Evolutionary conservation across 2,888 invertebrate species (phyloP).

Genomic region (Meteorus colon): DNA sequence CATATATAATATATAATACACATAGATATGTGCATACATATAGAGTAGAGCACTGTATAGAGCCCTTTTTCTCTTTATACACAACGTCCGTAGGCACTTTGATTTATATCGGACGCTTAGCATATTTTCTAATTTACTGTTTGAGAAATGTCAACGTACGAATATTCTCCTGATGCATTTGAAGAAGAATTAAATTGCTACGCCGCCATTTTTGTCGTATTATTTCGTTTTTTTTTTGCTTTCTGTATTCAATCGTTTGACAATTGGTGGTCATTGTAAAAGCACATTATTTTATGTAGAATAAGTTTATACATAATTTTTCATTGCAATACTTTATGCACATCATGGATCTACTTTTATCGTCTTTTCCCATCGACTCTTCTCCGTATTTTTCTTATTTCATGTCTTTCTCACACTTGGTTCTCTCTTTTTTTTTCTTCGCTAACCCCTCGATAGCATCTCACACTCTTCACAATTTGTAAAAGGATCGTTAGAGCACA

Average conservation of each 20-base stretch:
- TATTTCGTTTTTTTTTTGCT: too few relatives aligned
- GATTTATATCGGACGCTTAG: conserved; percentile 73
- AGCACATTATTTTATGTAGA: background rate
- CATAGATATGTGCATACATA: background rate
- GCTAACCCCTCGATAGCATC: conserved; percentile 61
- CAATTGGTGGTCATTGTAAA: conserved; percentile 4
- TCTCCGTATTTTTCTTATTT: background rate
- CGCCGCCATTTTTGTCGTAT: background rate
- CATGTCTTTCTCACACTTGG: conserved; percentile 19
- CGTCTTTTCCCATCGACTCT: conserved; percentile 32
- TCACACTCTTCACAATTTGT: conserved; percentile 65
- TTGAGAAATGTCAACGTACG: conserved; percentile 57
- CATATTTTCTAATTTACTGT: conserved; percentile 74
- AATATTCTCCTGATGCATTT: background rate
- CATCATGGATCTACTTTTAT: conserved; percentile 44
- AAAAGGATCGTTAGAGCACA: conserved; percentile 67
- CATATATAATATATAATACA: conserved; percentile 10
- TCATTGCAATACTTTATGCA: conserved; percentile 20
- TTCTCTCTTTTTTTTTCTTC: conserved; percentile 35
- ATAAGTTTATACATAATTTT: background rate
- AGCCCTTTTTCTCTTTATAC: conserved; percentile 34
- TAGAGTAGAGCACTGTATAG: conserved; percentile 14
- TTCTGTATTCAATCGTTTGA: background rate
- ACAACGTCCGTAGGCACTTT: conserved; percentile 59
- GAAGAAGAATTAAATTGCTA: conserved; percentile 2